Conservation (phyloP, 2,113 vertebrate genomes). For the Sardina pilchardus region DNA sequence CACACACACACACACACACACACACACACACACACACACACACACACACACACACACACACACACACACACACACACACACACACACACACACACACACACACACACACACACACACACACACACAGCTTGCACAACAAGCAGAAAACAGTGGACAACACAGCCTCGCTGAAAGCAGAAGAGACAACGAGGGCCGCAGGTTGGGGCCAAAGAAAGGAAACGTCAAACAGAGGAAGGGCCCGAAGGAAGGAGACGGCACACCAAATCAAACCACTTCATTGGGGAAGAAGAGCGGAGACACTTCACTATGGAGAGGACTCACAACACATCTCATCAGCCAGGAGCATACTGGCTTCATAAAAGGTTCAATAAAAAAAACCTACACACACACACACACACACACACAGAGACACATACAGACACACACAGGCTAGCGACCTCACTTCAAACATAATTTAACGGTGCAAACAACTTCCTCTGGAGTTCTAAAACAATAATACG, state of each 20-base stretch:
- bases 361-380: neutral
- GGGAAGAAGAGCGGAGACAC: neutral
- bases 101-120: neutral
- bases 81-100: neutral
- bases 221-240: neutral
- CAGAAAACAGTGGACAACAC: neutral
- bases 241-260: neutral
- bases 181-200: neutral
- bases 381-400: too few species aligned
- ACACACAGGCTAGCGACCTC: neutral
- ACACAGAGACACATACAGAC: too few species aligned
- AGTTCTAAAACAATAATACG: neutral
- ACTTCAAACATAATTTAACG: neutral
- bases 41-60: neutral
- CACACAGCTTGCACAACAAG: neutral
- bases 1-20: neutral
- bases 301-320: neutral
- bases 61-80: neutral
- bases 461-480: neutral
- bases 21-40: neutral
- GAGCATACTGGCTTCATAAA: neutral
- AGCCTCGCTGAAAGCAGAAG: neutral
- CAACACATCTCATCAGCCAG: neutral
- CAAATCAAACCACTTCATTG: neutral
- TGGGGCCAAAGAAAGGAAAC: neutral